Conservation (phyloP, 1,140 invertebrate species). For the Heterodera carotae region DNA sequence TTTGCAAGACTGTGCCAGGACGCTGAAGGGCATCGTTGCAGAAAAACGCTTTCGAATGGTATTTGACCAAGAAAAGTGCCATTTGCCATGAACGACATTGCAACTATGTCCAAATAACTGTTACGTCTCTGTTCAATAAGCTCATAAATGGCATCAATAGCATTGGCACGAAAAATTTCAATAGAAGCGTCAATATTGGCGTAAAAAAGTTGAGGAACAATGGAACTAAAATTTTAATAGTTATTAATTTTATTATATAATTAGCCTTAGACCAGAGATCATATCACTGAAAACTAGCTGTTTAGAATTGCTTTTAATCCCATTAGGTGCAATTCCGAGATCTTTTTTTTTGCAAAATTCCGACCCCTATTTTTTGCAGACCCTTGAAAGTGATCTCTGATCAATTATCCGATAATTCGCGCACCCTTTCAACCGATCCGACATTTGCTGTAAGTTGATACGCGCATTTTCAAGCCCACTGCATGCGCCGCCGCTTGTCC, state of each 20-base stretch:
- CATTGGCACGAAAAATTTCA: constrained; percentile 51
- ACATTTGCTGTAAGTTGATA: background rate
- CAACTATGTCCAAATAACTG: constrained; percentile 41
- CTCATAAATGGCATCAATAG: constrained; percentile 50
- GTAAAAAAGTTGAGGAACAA: constrained; percentile 49
- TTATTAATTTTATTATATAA: no score
- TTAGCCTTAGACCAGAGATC: no score
- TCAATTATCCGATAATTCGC: background rate
- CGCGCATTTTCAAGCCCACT: constrained; percentile 35
- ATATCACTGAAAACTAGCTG: no score
- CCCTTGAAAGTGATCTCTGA: no score
- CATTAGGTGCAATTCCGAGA: no score
- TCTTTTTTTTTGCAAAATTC: no score
- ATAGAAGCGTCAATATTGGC: constrained; percentile 48
- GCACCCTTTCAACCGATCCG: background rate
- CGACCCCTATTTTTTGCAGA: no score
- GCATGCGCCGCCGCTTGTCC: constrained; percentile 38
- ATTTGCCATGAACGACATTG: constrained; percentile 41
- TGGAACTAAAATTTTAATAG: constrained; percentile 16
- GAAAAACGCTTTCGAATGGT: constrained; percentile 26
- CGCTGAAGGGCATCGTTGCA: constrained; percentile 42
- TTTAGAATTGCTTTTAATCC: no score
- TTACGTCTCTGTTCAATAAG: constrained; percentile 34
- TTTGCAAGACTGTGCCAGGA: constrained; percentile 9
- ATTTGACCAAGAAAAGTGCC: constrained; percentile 52